Conservation (phyloP, 2,888 invertebrate species). For the Caenorhabditis afra region DNA sequence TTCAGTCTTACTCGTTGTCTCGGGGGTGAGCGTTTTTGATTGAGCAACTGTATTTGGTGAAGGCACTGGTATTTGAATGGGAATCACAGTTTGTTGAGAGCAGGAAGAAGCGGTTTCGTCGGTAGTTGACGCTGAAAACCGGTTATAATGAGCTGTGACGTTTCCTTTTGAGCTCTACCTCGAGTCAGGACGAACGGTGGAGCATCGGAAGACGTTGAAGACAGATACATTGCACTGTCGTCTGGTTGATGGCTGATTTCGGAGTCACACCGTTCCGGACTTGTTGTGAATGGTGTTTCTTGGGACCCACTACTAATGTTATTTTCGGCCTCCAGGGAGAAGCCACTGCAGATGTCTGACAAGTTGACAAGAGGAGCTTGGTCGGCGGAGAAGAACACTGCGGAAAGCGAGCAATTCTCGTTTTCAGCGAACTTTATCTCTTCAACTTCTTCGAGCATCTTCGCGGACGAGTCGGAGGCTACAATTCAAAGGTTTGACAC, state of each 20-base stretch:
- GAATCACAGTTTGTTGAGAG: conserved; percentile 75
- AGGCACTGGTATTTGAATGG: conserved; percentile 22
- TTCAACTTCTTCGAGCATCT: conserved; percentile 74
- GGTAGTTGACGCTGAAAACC: conserved; percentile 59
- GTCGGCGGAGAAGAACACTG: conserved; percentile 64
- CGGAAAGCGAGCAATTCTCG: conserved; percentile 72
- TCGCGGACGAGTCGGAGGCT: conserved; percentile 69
- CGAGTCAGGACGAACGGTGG: conserved; percentile 65
- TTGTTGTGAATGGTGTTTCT: background rate
- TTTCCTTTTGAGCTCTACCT: conserved; percentile 11
- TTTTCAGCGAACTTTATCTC: conserved; percentile 76
- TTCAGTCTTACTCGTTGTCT: conserved; percentile 14
- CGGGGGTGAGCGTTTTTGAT: background rate
- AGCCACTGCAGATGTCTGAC: conserved; percentile 85
- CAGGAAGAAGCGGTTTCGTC: conserved; percentile 72
- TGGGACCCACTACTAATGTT: background rate
- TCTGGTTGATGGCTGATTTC: background rate
- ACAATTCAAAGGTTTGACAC: conserved; percentile 12
- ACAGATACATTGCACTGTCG: conserved; percentile 28
- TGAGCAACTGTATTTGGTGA: background rate
- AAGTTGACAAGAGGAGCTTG: conserved; percentile 79
- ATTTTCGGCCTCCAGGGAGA: conserved; percentile 81
- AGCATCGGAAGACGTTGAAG: conserved; percentile 43
- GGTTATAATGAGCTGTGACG: background rate
- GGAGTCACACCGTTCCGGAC: conserved; percentile 2